Evolutionary conservation across 2,797 vertebrate genomes (phyloP), one percentile per base, ranked within the genome.

Genomic region (Sebastes goodei): DNA sequence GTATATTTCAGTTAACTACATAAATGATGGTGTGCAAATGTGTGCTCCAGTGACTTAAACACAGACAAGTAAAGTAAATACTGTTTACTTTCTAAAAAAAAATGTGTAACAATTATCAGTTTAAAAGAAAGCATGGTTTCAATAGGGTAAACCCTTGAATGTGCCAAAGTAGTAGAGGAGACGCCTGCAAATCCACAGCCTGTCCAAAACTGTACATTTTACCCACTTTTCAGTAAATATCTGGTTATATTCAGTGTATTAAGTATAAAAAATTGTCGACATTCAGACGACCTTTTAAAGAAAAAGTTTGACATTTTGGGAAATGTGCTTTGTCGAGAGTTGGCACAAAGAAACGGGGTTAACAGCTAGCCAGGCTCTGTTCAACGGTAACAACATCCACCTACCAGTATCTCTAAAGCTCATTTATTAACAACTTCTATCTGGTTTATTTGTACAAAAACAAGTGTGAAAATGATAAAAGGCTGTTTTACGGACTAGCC

Each of bases 21-120:
- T 78, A 88, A 64, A 81, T 76, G 77, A 88, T 72, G 70, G 86
- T 86, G 85, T 91, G 86, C 76, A 87, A 84, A 79, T 79, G 73
- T 76, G 80, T 80, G 79, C 91, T 95, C 92, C 90, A 87, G 89
- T 95, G 92, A 95, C 94, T 95, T 92, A 88, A 87, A 94, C 59
- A 65, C 82, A 87, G 80, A 90, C 78, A 64, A 59, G 46, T 49
- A n/a, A 20, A 52, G 46, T 49, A 52, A 9, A 52, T n/a, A 7
- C 10, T 32, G 14, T 76, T 78, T 38, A 62, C n/a, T 4, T 46
- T 70, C 6, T 62, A 55, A 14, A 81, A 75, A 10, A 81, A 75
- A 53, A 65, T 56, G 8, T 74, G 53, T 71, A 67, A 82, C 62
- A 69, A 63, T 59, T 42, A 17, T 64, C 5, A 61, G 32, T 73